Evolutionary conservation across 1,140 invertebrate species (phyloP).

Genomic region (Panagrolaimus sp.): DNA sequence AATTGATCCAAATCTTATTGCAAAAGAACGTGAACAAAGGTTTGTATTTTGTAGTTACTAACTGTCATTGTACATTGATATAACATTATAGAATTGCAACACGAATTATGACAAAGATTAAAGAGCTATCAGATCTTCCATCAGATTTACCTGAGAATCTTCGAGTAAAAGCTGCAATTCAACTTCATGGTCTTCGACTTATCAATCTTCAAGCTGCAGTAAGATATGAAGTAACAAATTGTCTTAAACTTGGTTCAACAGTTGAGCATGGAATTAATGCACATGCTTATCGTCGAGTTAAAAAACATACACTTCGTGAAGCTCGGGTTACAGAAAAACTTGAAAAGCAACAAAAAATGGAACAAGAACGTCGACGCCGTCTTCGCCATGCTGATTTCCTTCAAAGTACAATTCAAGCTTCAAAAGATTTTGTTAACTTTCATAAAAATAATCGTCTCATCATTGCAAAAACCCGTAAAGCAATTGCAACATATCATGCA

Average conservation of each 20-base stretch:
- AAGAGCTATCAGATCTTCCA: constrained; percentile 67
- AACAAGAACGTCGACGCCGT: constrained; percentile 85
- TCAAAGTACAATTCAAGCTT: constrained; percentile 82
- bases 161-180: constrained; percentile 84
- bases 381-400: constrained; percentile 72
- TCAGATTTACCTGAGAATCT: constrained; percentile 85
- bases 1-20: constrained; percentile 81
- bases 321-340: constrained; percentile 93
- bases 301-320: constrained; percentile 86
- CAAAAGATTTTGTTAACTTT: constrained; percentile 76
- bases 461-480: constrained; percentile 83
- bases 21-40: constrained; percentile 89
- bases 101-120: constrained; percentile 62
- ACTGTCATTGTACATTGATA: constrained; percentile 10
- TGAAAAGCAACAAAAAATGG: constrained; percentile 95
- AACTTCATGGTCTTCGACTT: constrained; percentile 81
- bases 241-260: constrained; percentile 84
- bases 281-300: constrained; percentile 90
- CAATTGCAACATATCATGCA: constrained; percentile 87
- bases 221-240: constrained; percentile 70
- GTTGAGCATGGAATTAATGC: constrained; percentile 92
- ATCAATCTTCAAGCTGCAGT: constrained; percentile 87
- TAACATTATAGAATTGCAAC: constrained; percentile 60
- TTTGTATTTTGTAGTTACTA: constrained; percentile 45
- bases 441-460: constrained; percentile 75